Conservation (phyloP, 2,888 invertebrate genomes). For the Melieria picta region DNA sequence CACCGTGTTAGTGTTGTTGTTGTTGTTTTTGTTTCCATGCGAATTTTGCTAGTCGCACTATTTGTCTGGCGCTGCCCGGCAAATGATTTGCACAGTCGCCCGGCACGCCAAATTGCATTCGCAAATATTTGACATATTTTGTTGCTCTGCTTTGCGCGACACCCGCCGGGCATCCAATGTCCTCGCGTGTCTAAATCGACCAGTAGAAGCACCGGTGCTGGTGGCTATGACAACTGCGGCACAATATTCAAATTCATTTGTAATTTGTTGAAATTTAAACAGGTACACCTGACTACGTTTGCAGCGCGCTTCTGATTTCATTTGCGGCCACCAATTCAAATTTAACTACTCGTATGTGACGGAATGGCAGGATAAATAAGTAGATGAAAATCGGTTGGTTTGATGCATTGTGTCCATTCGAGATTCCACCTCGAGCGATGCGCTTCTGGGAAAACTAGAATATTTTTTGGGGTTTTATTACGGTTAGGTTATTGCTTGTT, state of each 20-base stretch:
- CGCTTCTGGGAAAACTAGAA: too few species aligned
- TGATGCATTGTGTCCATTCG: too few species aligned
- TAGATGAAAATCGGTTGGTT: neutral
- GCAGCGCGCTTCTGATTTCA: neutral
- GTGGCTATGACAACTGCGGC: neutral
- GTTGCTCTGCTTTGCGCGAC: too few species aligned
- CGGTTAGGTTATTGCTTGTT: too few species aligned
- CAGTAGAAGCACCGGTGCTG: neutral
- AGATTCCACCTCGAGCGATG: too few species aligned
- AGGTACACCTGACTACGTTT: slow-evolving; percentile 30
- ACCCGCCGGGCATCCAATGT: too few species aligned
- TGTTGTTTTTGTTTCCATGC: slow-evolving; percentile 42
- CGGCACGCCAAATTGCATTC: slow-evolving; percentile 58
- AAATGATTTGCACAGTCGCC: slow-evolving; percentile 52
- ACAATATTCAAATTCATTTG: slow-evolving; percentile 27
- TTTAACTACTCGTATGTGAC: neutral
- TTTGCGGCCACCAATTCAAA: too few species aligned
- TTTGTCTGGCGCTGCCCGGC: slow-evolving; percentile 55
- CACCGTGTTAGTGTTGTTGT: too few species aligned
- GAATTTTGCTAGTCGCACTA: slow-evolving; percentile 27
- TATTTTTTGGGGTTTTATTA: too few species aligned
- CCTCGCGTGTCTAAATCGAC: too few species aligned
- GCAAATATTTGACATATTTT: slow-evolving; percentile 58
- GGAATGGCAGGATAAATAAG: neutral
- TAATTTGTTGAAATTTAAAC: slow-evolving; percentile 34